A percentile compares a stretch with the other conserved stretches of the same genome.
Evolutionary conservation across 2,113 vertebrate species (phyloP).

Genomic region (Elephas maximus): DNA sequence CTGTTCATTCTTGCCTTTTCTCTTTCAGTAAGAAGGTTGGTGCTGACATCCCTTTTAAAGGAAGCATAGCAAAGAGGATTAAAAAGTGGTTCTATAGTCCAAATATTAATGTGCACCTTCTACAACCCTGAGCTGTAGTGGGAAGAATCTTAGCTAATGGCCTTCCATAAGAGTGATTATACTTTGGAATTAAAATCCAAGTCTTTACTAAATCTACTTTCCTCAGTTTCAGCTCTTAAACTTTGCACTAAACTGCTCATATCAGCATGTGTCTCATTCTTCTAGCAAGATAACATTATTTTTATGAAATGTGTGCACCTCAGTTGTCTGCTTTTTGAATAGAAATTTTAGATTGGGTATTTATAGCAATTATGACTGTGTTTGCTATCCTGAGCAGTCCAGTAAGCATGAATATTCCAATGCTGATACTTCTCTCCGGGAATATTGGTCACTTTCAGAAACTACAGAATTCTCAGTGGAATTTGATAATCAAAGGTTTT

Average conservation of each 20-base stretch:
- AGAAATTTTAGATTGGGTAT: slow-evolving; percentile 48
- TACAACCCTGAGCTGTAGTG: background rate
- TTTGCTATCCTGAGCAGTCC: background rate
- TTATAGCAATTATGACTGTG: background rate
- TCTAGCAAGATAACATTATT: slow-evolving; percentile 48
- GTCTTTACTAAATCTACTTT: slow-evolving; percentile 1
- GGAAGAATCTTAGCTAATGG: slow-evolving; percentile 15
- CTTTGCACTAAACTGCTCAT: background rate
- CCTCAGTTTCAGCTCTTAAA: background rate
- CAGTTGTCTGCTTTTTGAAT: background rate
- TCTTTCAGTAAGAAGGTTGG: slow-evolving; percentile 11
- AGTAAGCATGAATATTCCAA: background rate
- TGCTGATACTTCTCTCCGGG: background rate
- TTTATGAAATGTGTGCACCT: background rate
- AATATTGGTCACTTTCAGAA: background rate
- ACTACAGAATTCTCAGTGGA: background rate
- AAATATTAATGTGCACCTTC: background rate
- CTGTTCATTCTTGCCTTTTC: slow-evolving; percentile 59
- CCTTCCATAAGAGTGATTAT: slow-evolving; percentile 48
- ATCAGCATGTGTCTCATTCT: slow-evolving; percentile 40
- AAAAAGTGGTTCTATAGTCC: slow-evolving; percentile 19
- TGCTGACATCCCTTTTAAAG: slow-evolving; percentile 11
- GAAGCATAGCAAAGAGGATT: slow-evolving; percentile 47
- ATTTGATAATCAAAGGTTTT: background rate
- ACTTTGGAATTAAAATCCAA: slow-evolving; percentile 35